A percentile compares a stretch with the other conserved stretches of the same genome.
phyloP scores from a whole-genome alignment of 2,797 vertebrate genomes.

The Ceryle rudis region DNA sequence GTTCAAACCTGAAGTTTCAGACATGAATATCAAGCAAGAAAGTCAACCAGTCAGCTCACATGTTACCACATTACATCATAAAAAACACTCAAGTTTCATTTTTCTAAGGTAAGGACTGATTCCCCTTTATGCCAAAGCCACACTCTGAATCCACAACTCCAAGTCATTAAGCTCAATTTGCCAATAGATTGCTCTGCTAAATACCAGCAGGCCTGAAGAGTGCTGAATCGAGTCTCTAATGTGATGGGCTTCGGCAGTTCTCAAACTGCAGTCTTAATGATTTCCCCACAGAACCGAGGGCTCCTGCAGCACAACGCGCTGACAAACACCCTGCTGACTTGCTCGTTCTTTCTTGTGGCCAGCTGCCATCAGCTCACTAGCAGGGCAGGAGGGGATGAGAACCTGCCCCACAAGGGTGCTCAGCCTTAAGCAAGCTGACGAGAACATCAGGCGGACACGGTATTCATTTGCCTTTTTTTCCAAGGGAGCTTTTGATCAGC shows the following conservation, averaged over 20 bases:
- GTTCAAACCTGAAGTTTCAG: not conserved
- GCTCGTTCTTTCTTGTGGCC: not conserved
- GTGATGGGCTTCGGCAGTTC: not conserved
- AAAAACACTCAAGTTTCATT: not conserved
- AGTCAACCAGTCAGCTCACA: not conserved
- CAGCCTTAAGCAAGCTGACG: not conserved
- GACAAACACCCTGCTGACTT: not conserved
- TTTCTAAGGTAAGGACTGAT: not conserved
- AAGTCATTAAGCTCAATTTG: not conserved
- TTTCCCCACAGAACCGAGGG: not conserved
- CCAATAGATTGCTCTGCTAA: not conserved
- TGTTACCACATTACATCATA: not conserved
- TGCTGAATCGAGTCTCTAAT: not conserved
- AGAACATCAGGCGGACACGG: not conserved
- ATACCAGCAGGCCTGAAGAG: not conserved
- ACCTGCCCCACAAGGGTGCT: not conserved
- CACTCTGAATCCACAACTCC: not conserved
- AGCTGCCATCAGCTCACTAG: not conserved
- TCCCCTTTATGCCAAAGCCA: not conserved
- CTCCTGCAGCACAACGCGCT: not conserved
- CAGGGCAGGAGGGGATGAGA: accelerated
- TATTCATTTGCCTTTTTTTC: not conserved
- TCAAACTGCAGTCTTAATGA: not conserved
- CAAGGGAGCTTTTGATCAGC: not conserved
- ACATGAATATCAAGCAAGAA: not conserved